phyloP scores from a whole-genome alignment of 2,888 invertebrate genomes.

The Globia sparganii region DNA sequence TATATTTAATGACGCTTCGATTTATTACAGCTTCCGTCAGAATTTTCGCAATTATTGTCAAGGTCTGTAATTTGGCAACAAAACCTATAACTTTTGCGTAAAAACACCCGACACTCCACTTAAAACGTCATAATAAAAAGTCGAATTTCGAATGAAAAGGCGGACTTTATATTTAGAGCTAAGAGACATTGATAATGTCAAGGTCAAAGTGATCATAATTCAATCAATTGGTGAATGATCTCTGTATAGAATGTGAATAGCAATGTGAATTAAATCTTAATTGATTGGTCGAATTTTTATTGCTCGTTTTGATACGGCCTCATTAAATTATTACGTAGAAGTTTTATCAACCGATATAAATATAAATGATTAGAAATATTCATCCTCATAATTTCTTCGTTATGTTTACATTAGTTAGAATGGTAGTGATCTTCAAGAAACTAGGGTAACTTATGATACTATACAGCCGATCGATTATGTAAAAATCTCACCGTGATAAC shows the following conservation, averaged over 20 bases:
- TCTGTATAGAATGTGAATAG: constrained; percentile 22
- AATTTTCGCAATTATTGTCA: constrained; percentile 17
- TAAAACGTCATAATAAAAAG: constrained; percentile 23
- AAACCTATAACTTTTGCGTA: not conserved
- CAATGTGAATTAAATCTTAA: constrained; percentile 9
- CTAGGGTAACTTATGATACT: not conserved
- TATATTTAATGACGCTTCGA: not conserved
- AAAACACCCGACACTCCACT: not conserved
- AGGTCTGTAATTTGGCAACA: constrained; percentile 42
- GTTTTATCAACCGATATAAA: not conserved
- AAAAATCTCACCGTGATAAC: no score
- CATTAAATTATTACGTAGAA: constrained; percentile 1
- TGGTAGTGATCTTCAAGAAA: not conserved
- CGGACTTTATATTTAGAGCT: constrained; percentile 25
- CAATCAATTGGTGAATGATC: constrained; percentile 51
- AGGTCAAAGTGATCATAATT: constrained; percentile 58
- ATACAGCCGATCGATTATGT: no score
- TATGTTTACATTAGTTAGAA: not conserved
- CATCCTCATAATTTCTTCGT: not conserved
- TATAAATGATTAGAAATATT: no score
- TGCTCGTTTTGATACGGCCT: constrained; percentile 9
- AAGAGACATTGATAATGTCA: constrained; percentile 63
- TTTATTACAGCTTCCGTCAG: constrained; percentile 19
- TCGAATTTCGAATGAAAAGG: not conserved
- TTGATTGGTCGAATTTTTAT: constrained; percentile 24